phyloP scores from a whole-genome alignment of 2,113 vertebrate genomes.

The Strix uralensis region DNA sequence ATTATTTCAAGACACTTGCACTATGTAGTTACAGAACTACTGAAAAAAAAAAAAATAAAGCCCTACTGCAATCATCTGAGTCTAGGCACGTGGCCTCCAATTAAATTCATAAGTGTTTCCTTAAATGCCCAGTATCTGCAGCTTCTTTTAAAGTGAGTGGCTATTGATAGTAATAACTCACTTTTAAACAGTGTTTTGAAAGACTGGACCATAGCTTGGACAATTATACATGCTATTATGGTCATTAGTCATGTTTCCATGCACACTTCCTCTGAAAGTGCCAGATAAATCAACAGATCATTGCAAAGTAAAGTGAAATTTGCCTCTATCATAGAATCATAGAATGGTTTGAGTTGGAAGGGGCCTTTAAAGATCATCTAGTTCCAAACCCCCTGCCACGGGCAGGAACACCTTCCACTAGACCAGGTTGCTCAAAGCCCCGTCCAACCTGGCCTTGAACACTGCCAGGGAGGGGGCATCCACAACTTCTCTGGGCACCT shows the following conservation, averaged over 20 bases:
- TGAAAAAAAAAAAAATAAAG: not conserved
- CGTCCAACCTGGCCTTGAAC: too few relatives aligned
- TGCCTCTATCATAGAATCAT: not conserved
- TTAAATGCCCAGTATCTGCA: not conserved
- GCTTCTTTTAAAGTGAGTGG: not conserved
- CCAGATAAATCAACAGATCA: not conserved
- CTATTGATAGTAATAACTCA: not conserved
- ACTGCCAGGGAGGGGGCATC: too few relatives aligned
- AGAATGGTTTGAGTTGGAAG: too few relatives aligned
- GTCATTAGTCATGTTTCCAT: not conserved
- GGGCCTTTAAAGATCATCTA: too few relatives aligned
- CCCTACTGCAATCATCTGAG: not conserved
- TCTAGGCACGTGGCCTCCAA: not conserved
- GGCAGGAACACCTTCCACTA: too few relatives aligned
- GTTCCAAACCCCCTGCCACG: too few relatives aligned
- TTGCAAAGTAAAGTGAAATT: not conserved
- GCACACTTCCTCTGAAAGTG: not conserved
- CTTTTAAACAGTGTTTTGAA: not conserved
- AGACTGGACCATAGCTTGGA: not conserved
- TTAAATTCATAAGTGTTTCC: not conserved
- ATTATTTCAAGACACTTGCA: not conserved
- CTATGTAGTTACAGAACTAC: not conserved
- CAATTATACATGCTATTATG: not conserved
- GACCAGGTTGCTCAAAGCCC: too few relatives aligned
- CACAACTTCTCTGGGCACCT: too few relatives aligned